phyloP scores from a whole-genome alignment of 2,113 vertebrate genomes.

The Dendrocopos noguchii region DNA sequence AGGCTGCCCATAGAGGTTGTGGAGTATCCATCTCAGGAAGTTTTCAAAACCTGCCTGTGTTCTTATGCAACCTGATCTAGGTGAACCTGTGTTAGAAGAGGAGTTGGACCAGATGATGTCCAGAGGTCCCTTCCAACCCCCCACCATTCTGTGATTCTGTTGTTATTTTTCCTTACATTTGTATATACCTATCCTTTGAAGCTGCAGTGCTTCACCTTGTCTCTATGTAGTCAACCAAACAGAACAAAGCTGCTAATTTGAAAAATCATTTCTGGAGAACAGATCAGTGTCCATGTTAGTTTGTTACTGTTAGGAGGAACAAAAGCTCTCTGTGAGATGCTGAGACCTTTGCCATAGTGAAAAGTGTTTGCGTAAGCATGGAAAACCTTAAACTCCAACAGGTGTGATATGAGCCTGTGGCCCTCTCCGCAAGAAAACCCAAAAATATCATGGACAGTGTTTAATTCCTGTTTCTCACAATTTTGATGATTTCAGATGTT shows the following conservation, averaged over 20 bases:
- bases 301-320: not conserved
- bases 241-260: not conserved
- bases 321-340: not conserved
- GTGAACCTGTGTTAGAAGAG: too few relatives aligned
- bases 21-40: too few relatives aligned
- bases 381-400: not conserved
- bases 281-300: not conserved
- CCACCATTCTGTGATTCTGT: too few relatives aligned
- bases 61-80: too few relatives aligned
- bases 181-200: not conserved
- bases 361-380: not conserved
- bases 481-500: not conserved
- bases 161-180: not conserved
- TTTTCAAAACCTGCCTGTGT: too few relatives aligned
- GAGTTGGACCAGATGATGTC: too few relatives aligned
- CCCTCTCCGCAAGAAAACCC: not conserved
- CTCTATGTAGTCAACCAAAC: not conserved
- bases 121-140: too few relatives aligned
- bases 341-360: not conserved
- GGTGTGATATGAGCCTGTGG: not conserved
- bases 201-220: not conserved
- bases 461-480: not conserved
- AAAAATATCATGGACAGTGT: not conserved
- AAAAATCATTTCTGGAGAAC: not conserved
- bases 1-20: too few relatives aligned